Base-by-base conservation (phyloP, 1,140 invertebrate species). In the Ceratina japonica region DNA sequence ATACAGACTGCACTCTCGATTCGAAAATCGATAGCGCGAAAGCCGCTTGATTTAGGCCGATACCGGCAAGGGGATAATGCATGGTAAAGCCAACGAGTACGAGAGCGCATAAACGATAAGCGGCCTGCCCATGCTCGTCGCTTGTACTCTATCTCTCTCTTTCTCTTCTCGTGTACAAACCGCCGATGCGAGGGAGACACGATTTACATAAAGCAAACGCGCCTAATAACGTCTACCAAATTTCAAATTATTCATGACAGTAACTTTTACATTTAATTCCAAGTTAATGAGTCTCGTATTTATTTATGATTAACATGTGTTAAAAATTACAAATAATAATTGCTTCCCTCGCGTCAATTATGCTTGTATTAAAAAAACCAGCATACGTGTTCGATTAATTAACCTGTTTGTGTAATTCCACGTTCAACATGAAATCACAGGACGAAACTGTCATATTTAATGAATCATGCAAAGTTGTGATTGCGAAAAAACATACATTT, bases 161-260 rank as follows among this genome's bases (percentile, higher is more conserved):
- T 10, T 44, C 37, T 10, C 59, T 62, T 71, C 66, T 62, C 59
- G 58, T 76, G 74, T 78, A 81, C 61, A 76, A 68, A 80, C 74
- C 78, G 73, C 78, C 71, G 63, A 79, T 63, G 76, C 76, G 83
- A 77, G 68, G 75, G 82, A 74, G 79, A 82, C 79, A 72, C 81
- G 80, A 89, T 89, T 89, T 89, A 89, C 88, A 89, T 88, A 88
- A 89, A 89, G 89, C 89, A 88, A 89, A 82, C 74, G 59, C 58
- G 5, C 37, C 37, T 44, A 44, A 44, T 44, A 44, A 7, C 10
- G 37, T 10, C 37, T 44, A 44, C 37, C 37, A 10, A 44, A 44
- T 44, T 44, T 44, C 37, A 10, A 44, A 44, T 44, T 44, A 44
- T 44, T 44, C 37, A 44, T 44, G 5, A 44, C 37, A 44, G 5